Evolutionary conservation across 2,888 invertebrate genomes (phyloP), one percentile per base, ranked within the genome.

Genomic region (Oligia strigilis): DNA sequence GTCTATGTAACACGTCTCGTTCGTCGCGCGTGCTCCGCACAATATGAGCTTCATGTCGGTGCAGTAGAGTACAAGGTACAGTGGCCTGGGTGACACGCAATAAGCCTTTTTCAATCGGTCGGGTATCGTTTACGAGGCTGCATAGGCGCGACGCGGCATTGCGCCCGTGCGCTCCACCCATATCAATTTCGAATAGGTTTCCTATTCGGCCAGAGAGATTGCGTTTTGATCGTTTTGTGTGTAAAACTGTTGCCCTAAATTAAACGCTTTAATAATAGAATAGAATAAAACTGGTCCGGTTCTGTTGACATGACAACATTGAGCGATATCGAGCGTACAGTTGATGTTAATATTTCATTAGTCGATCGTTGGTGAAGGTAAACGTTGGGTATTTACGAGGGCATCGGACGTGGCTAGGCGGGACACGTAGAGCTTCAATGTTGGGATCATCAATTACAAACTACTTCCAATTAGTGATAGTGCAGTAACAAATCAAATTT

Each of bases 121-220:
- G 77, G 82, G 84, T 90, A 91, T 88, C 96, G 96, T 97, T 96
- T 96, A 96, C 96, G 96, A 95, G 95, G 93, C 94, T 93, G 95
- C 95, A 95, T 94, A 94, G 95, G 94, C 94, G 95, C 95, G 95
- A 93, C 95, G 95, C 93, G 92, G 94, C 94, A 93, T 90, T 94
- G 95, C 95, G 93, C 88, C 90, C 93, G 93, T 92, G 94, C 93
- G 96, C 96, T 95, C 95, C 95, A 96, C 96, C 96, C 96, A 96
- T 96, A 97, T 97, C 96, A 97, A 97, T 97, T 96, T 96, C 96
- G 93, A 96, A 96, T 97, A 95, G 96, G 96, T 96, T 96, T 94
- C 95, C 96, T 95, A 96, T 96, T 95, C 95, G 95, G 94, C 93
- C 93, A 92, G 94, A 93, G 93, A 95, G 95, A 96, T 96, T 96